Evolutionary conservation across 2,888 invertebrate genomes (phyloP), one percentile per base, ranked within the genome.

Genomic region (Agrochola macilenta): DNA sequence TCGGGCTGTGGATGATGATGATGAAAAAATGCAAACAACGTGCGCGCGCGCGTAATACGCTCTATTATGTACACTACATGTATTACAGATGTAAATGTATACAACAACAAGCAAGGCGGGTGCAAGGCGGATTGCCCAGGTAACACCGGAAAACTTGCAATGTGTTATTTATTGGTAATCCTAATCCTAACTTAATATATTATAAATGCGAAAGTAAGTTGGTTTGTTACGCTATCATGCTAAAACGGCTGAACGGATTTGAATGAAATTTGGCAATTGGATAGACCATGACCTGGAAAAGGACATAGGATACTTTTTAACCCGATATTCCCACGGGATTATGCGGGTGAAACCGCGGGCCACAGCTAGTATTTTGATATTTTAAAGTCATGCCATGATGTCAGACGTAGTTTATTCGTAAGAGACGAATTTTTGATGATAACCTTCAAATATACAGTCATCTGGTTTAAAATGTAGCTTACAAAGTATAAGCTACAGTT

Each of bases 401-500:
- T 8, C 26, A 14, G 14, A 7, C 58, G 14, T 8, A 20, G 5
- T 23, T 26, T 58, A 43, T 61, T 46, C 46, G 17, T 65, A 26
- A 5, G 0, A n/a, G 12, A 23, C 71, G 20, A 49, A n/a, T 20
- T 35, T 5, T 35, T 46, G 23, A 61, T 30, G 43, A 74, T 23
- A 23, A 23, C 12, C 23, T 35, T 63, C 9, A 1, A 58, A 66
- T 60, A 39, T 5, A 65, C 20, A n/a, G 4, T 30, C 5, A 26
- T 5, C 61, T 63, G n/a, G 74, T 73, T 66, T 66, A 14, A 3
- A 12, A n/a, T 30, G 30, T 30, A 61, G 66, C 52, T 66, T 49
- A 57, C 60, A 57, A 60, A 73, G n/a, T 61, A 52, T 79, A 54
- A 79, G 30, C 78, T 52, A 20, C 17, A 52, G 65, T 57, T 73